These are phyloP conservation scores for Amphiprion percula DNA, from an alignment of 2,113 vertebrate species.

Conservation along the genomic window DNA sequence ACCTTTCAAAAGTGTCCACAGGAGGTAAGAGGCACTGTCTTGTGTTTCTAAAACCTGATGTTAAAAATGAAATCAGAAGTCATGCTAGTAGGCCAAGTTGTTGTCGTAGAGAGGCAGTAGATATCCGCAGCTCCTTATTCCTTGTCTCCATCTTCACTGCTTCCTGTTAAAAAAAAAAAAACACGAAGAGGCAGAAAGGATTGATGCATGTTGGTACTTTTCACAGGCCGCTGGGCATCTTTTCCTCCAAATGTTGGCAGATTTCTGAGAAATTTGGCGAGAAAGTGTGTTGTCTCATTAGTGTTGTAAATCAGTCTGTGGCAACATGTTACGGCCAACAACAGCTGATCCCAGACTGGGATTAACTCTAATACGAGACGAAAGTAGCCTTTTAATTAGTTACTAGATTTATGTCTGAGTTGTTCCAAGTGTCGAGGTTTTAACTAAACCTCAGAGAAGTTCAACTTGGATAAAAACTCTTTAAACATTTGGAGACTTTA, in stretches of 20 bases:
- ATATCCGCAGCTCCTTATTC: conserved; percentile 68
- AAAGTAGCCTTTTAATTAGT: not conserved
- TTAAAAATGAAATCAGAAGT: conserved; percentile 64
- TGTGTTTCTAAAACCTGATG: conserved; percentile 70
- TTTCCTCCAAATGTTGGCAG: not conserved
- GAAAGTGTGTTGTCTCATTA: not conserved
- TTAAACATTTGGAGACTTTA: too few relatives aligned
- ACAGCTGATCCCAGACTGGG: not conserved
- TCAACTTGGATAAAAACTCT: too few relatives aligned
- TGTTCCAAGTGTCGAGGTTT: too few relatives aligned
- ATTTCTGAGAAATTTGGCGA: conserved; percentile 14
- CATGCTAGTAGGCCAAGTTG: conserved; percentile 50
- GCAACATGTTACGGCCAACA: not conserved
- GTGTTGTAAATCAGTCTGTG: not conserved
- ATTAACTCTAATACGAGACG: conserved; percentile 6
- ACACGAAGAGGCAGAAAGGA: conserved; percentile 9
- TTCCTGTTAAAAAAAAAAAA: conserved; percentile 71
- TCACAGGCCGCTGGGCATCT: not conserved
- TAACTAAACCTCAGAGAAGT: not conserved
- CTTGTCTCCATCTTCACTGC: conserved; percentile 87
- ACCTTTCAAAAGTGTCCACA: conserved; percentile 63
- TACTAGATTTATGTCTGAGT: too few relatives aligned
- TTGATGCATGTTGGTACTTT: fast-evolving
- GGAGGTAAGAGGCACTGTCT: conserved; percentile 78
- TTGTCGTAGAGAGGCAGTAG: conserved; percentile 37